Evolutionary conservation across 2,888 invertebrate species (phyloP).

Genomic region (Cyclophora punctaria): DNA sequence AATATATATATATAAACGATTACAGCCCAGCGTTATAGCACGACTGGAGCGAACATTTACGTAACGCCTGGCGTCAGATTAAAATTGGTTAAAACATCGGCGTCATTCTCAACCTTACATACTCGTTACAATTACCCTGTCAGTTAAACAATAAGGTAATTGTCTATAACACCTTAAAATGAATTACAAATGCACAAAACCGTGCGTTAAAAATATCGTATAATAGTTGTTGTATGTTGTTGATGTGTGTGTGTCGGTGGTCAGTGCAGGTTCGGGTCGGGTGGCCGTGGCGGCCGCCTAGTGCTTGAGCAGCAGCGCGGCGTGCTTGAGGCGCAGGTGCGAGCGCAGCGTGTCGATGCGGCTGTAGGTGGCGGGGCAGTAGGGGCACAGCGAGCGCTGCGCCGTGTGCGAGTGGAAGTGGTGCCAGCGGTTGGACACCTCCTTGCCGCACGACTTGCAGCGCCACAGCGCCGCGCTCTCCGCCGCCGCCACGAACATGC

Average conservation of each 20-base stretch:
- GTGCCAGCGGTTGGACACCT: slow-evolving; percentile 92
- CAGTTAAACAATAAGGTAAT: slow-evolving; percentile 50
- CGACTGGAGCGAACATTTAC: neutral
- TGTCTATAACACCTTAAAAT: slow-evolving; percentile 47
- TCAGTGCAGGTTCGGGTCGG: slow-evolving; percentile 26
- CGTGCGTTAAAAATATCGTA: slow-evolving; percentile 35
- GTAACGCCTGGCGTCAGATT: slow-evolving; percentile 8
- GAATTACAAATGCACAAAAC: slow-evolving; percentile 58
- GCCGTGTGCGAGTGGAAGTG: slow-evolving; percentile 90
- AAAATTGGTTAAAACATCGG: slow-evolving; percentile 9
- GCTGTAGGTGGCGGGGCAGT: slow-evolving; percentile 90
- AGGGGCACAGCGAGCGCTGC: slow-evolving; percentile 86
- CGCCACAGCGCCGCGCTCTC: slow-evolving; percentile 85
- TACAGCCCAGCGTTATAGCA: neutral
- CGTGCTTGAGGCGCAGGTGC: slow-evolving; percentile 86
- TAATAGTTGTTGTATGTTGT: neutral
- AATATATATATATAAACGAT: neutral
- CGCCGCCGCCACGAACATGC: slow-evolving; percentile 85
- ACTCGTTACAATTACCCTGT: slow-evolving; percentile 58
- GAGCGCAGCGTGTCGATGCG: slow-evolving; percentile 90
- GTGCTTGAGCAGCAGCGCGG: slow-evolving; percentile 65
- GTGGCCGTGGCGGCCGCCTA: slow-evolving; percentile 30
- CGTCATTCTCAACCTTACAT: slow-evolving; percentile 9
- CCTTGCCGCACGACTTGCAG: slow-evolving; percentile 88
- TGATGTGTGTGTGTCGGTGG: neutral